Evolutionary conservation across 2,113 vertebrate genomes (phyloP).

Genomic region (Crotalus helleri): DNA sequence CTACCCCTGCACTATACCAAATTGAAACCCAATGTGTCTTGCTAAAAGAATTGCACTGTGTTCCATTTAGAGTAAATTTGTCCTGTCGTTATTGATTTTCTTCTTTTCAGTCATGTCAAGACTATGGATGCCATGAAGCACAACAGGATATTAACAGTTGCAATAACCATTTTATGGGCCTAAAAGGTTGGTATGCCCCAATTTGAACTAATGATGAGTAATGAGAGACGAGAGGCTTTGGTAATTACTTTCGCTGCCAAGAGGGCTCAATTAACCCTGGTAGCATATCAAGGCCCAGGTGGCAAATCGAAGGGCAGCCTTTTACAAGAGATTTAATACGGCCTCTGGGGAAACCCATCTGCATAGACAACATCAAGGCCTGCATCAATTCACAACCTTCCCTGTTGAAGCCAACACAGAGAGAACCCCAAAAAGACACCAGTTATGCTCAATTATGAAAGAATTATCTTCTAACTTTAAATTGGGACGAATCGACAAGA

Average conservation of each 20-base stretch:
- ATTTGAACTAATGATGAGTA: slow-evolving; percentile 28
- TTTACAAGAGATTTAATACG: slow-evolving; percentile 16
- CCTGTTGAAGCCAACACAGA: background rate
- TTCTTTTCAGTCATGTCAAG: background rate
- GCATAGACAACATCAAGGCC: background rate
- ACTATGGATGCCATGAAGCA: background rate
- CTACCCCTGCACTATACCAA: background rate
- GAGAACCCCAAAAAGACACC: background rate
- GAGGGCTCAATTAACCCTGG: slow-evolving; percentile 20
- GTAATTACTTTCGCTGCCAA: slow-evolving; percentile 20
- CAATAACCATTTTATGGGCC: slow-evolving; percentile 6
- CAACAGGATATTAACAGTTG: slow-evolving; percentile 12
- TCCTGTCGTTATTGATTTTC: background rate
- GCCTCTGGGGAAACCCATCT: slow-evolving; percentile 21
- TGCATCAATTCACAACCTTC: background rate
- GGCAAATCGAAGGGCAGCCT: background rate
- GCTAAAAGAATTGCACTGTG: background rate
- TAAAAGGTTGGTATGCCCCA: background rate
- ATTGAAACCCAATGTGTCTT: background rate
- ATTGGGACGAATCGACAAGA: background rate
- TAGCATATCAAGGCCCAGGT: slow-evolving; percentile 9
- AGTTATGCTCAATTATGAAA: background rate
- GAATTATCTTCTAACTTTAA: background rate
- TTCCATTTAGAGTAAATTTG: background rate
- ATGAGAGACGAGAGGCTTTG: slow-evolving; percentile 8